Conservation (phyloP, 92 coral and sea anemone genomes). For the Ricordea florida region DNA sequence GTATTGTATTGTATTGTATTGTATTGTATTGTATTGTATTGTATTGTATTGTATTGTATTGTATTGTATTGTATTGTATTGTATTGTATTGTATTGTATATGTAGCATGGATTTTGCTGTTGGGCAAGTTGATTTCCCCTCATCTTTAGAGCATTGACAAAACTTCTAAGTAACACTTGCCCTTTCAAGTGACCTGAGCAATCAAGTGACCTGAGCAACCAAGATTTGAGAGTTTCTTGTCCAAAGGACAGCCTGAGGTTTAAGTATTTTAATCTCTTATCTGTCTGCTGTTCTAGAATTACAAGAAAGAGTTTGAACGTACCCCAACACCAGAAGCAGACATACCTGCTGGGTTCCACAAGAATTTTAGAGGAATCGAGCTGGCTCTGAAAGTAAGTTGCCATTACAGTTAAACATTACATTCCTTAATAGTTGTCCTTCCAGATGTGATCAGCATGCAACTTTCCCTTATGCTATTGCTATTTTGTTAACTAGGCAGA, state of each 20-base stretch:
- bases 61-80: no score
- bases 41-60: no score
- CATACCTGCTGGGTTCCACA: conserved; percentile 96
- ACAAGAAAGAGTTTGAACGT: conserved; percentile 79
- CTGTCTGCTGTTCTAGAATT: conserved; percentile 50
- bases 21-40: no score
- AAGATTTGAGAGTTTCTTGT: no score
- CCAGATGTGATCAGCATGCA: background rate
- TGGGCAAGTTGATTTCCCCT: no score
- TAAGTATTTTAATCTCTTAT: background rate
- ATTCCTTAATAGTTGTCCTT: background rate
- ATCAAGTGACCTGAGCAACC: background rate
- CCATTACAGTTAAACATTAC: background rate
- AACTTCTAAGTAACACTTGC: background rate
- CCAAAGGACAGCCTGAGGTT: no score
- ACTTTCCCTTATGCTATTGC: no score
- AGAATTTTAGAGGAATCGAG: conserved; percentile 89
- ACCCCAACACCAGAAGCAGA: conserved; percentile 91
- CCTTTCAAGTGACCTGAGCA: background rate
- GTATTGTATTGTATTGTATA: no score
- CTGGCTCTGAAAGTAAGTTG: conserved; percentile 84
- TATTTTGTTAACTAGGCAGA: no score
- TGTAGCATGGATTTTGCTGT: no score
- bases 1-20: no score
- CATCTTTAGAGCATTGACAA: no score